Conservation (phyloP, 2,113 vertebrate species). For the Cyprinodon variegatus region DNA sequence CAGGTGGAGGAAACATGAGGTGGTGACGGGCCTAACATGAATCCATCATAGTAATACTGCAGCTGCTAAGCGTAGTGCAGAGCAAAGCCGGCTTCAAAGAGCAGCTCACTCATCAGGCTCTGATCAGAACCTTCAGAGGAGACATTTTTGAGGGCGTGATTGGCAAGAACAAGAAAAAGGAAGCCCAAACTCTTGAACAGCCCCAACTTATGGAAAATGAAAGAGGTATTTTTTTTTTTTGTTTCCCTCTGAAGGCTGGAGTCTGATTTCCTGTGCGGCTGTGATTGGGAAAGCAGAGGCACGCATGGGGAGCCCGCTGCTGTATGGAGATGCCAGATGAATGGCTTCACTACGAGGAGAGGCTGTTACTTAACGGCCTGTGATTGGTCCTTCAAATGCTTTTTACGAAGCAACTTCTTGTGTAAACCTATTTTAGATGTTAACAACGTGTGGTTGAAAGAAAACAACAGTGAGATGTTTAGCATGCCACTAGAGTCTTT, state of each 20-base stretch:
- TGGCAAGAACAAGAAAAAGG: conserved; percentile 73
- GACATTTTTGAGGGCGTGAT: conserved; percentile 66
- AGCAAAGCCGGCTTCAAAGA: conserved; percentile 1
- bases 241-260: conserved; percentile 74
- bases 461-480: background rate
- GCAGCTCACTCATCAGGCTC: conserved; percentile 2
- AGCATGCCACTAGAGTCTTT: background rate
- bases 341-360: conserved; percentile 49
- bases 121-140: conserved; percentile 36
- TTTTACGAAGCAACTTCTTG: conserved; percentile 56
- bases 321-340: conserved; percentile 77
- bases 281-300: conserved; percentile 81
- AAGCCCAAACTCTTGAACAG: conserved; percentile 67
- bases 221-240: conserved; percentile 61
- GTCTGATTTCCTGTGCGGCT: conserved; percentile 77
- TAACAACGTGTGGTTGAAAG: conserved; percentile 11
- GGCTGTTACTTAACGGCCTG: conserved; percentile 50
- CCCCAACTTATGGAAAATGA: conserved; percentile 73
- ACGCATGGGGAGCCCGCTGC: conserved; percentile 63
- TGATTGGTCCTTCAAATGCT: conserved; percentile 65
- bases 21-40: background rate
- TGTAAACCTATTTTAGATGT: conserved; percentile 51
- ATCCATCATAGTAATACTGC: conserved; percentile 5
- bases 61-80: conserved; percentile 1
- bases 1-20: background rate